A percentile compares a stretch with the other conserved stretches of the same genome.
Conservation (phyloP, 2,888 invertebrate genomes). For the Trissonchulus sp. region DNA sequence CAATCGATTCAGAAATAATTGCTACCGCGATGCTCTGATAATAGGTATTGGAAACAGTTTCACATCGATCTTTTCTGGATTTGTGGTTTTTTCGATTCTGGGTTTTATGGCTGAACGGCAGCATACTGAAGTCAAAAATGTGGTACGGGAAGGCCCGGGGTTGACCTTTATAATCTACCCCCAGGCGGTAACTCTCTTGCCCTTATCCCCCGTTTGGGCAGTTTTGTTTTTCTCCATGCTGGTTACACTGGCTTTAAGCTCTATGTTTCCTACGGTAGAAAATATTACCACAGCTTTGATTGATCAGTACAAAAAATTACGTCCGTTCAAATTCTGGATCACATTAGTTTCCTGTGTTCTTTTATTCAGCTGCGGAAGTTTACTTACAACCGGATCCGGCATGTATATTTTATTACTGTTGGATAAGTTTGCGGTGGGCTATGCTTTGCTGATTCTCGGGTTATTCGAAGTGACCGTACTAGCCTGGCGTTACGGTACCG, state of each 20-base stretch:
- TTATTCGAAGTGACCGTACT: conserved; percentile 33
- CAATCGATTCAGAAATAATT: conserved; percentile 34
- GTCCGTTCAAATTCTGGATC: conserved; percentile 35
- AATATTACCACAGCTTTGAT: conserved; percentile 33
- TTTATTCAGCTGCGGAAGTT: conserved; percentile 30
- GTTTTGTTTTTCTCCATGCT: conserved; percentile 34
- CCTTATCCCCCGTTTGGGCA: conserved; percentile 32
- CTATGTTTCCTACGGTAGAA: conserved; percentile 35
- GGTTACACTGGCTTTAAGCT: conserved; percentile 33
- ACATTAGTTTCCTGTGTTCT: conserved; percentile 29
- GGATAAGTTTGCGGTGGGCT: conserved; percentile 34
- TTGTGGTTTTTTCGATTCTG: conserved; percentile 36
- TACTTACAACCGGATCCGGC: conserved; percentile 32
- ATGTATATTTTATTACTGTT: conserved; percentile 35
- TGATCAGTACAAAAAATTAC: conserved; percentile 31
- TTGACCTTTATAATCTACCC: conserved; percentile 36
- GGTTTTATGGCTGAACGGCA: conserved; percentile 33
- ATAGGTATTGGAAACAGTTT: conserved; percentile 33
- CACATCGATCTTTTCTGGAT: conserved; percentile 35
- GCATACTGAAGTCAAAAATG: conserved; percentile 30
- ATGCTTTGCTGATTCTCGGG: conserved; percentile 34
- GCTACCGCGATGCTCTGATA: conserved; percentile 34
- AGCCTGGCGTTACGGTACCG: conserved; percentile 33
- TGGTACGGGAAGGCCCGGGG: conserved; percentile 32
- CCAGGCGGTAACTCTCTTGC: conserved; percentile 34